Percentiles rank a stretch among this genome's conserved stretches.
Evolutionary conservation across 2,113 vertebrate genomes (phyloP).

Genomic region (Forbesichthys papilliferus): DNA sequence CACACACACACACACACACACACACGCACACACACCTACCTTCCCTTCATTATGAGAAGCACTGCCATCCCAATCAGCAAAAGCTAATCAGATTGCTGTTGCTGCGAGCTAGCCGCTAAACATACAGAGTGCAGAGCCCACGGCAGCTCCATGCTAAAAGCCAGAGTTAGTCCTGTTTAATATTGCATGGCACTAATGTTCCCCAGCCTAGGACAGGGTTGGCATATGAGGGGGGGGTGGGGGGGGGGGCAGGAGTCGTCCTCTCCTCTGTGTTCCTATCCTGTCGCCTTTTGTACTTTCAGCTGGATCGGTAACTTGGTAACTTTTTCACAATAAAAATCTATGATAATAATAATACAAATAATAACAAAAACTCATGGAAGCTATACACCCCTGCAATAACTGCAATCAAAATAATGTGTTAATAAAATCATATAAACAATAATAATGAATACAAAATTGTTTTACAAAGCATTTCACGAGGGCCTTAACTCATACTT

Average conservation of each 20-base stretch:
- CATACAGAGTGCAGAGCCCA: constrained; percentile 61
- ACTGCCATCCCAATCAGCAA: constrained; percentile 19
- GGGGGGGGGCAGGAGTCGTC: constrained; percentile 26
- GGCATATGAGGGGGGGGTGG: constrained; percentile 47
- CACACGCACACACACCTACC: constrained; percentile 12
- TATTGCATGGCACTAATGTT: constrained; percentile 73
- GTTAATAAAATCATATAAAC: no score
- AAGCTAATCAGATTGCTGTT: constrained; percentile 63
- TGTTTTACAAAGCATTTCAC: no score
- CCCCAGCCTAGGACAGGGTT: constrained; percentile 68
- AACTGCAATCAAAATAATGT: no score
- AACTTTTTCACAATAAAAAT: no score
- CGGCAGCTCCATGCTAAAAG: constrained; percentile 64
- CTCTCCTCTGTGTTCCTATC: no score
- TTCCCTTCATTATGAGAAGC: background rate
- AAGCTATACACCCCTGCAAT: no score
- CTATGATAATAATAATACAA: no score
- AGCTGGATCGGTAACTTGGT: no score
- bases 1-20: constrained; percentile 20
- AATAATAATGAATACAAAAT: no score
- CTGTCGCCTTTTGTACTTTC: no score
- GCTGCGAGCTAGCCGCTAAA: constrained; percentile 68
- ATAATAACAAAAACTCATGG: no score
- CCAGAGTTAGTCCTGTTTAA: constrained; percentile 76
- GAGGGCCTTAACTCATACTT: background rate